phyloP scores from a whole-genome alignment of 37 sponge, comb jelly and placozoan species.

The Diacarnus erythraeanus region DNA sequence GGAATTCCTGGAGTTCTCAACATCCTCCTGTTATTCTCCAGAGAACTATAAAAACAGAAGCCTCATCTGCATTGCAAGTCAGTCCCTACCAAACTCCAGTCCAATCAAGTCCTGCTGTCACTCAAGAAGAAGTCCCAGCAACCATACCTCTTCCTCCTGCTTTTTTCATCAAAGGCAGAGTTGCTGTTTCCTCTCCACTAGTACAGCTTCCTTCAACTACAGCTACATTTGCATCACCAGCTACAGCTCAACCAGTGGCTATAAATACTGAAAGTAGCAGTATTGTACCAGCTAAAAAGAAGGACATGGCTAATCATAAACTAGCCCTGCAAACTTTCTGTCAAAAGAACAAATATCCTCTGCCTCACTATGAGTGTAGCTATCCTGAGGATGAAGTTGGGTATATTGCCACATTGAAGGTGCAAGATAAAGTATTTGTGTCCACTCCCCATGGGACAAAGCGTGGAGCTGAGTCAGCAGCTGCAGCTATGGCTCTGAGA shows the following conservation, averaged over 20 bases:
- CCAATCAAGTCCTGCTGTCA: background rate
- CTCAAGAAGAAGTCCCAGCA: background rate
- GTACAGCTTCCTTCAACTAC: background rate
- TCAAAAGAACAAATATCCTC: conserved; percentile 29
- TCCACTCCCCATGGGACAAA: conserved; percentile 32
- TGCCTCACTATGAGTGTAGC: conserved; percentile 9
- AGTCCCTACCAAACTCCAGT: no score
- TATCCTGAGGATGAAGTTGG: conserved; percentile 32
- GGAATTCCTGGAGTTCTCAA: no score
- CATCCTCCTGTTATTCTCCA: no score
- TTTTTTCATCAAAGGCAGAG: background rate
- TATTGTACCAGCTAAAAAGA: background rate
- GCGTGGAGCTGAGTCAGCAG: conserved; percentile 29
- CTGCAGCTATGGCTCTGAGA: conserved; percentile 18
- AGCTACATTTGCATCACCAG: background rate
- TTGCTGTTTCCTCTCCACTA: no score
- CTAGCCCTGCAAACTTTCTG: conserved; percentile 23
- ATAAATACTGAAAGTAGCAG: background rate
- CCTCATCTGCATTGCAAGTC: no score
- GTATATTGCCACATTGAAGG: conserved; percentile 28
- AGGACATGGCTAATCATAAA: conserved; percentile 20
- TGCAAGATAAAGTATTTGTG: conserved; percentile 1
- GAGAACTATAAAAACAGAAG: no score
- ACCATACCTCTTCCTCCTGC: background rate
- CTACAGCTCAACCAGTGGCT: background rate